These are phyloP conservation scores for Drosophila aff. DNA, from an alignment of 1,140 invertebrate genomes.

Conservation along the genomic window DNA sequence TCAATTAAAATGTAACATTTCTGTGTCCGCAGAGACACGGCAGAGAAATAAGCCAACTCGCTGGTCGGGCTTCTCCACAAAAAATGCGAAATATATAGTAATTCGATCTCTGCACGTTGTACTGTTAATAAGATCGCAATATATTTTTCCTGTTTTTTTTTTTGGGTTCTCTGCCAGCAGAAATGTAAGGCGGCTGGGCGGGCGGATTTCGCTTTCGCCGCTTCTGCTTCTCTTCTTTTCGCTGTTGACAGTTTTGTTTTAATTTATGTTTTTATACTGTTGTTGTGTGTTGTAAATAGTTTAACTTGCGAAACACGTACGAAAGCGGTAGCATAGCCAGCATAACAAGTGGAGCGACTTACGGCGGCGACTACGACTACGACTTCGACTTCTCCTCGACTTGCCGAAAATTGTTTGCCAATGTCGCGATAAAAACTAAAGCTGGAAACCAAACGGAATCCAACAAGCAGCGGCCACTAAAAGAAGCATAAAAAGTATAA, in stretches of 20 bases:
- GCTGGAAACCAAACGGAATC: slow-evolving; percentile 23
- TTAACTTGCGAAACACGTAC: slow-evolving; percentile 80
- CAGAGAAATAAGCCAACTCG: background rate
- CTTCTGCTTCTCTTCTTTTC: slow-evolving; percentile 27
- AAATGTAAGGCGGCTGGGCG: background rate
- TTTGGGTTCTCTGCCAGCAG: slow-evolving; percentile 16
- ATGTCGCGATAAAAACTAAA: slow-evolving; percentile 74
- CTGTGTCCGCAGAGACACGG: background rate
- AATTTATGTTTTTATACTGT: slow-evolving; percentile 44
- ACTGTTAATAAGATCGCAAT: slow-evolving; percentile 10
- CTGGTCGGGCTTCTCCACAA: background rate
- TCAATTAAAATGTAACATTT: background rate
- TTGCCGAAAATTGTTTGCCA: slow-evolving; percentile 73
- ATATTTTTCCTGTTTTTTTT: background rate
- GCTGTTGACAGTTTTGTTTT: slow-evolving; percentile 67
- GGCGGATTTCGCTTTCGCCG: slow-evolving; percentile 29
- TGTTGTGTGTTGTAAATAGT: slow-evolving; percentile 43
- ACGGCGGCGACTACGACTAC: slow-evolving; percentile 43
- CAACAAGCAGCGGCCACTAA: slow-evolving; percentile 15
- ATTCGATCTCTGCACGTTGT: background rate
- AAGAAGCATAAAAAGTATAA: background rate
- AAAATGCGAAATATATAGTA: background rate
- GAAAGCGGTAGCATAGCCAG: slow-evolving; percentile 47
- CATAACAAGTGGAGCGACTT: slow-evolving; percentile 75
- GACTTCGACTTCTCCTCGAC: slow-evolving; percentile 28